A percentile compares a stretch with the other conserved stretches of the same genome.
phyloP scores from a whole-genome alignment of 2,888 invertebrate genomes.

The Catotricha subobsoleta region DNA sequence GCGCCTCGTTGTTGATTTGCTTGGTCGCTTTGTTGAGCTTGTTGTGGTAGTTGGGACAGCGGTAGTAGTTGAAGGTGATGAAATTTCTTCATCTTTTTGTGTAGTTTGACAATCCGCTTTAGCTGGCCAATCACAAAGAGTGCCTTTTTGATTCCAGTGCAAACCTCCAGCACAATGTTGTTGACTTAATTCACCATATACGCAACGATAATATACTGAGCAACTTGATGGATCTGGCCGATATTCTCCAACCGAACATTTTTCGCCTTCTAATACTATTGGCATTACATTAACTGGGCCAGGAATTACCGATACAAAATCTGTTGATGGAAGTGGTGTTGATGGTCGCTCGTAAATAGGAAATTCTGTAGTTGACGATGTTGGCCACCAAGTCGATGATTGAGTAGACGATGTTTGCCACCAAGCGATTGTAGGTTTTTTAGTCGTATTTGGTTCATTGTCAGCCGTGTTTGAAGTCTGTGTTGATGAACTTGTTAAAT shows the following conservation, averaged over 20 bases:
- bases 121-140: conserved; percentile 66
- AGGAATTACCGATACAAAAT: conserved; percentile 17
- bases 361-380: conserved; percentile 13
- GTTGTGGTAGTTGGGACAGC: conserved; percentile 18
- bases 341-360: too few species aligned
- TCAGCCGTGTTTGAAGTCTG: conserved; percentile 17
- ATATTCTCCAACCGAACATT: conserved; percentile 33
- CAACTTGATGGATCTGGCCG: conserved; percentile 49
- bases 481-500: conserved; percentile 11
- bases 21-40: conserved; percentile 18
- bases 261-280: conserved; percentile 20
- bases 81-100: conserved; percentile 16
- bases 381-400: conserved; percentile 18
- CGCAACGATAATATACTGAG: conserved; percentile 57
- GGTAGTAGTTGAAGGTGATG: conserved; percentile 20
- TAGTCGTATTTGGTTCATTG: conserved; percentile 15
- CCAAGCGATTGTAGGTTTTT: conserved; percentile 17
- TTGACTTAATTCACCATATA: conserved; percentile 48
- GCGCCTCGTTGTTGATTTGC: conserved; percentile 15
- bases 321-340: conserved; percentile 13
- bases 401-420: conserved; percentile 16
- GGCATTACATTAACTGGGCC: conserved; percentile 32
- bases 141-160: conserved; percentile 52
- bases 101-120: conserved; percentile 43
- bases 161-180: conserved; percentile 63